Base-by-base conservation (phyloP, 2,113 vertebrate species). In the Jacana jacana region DNA sequence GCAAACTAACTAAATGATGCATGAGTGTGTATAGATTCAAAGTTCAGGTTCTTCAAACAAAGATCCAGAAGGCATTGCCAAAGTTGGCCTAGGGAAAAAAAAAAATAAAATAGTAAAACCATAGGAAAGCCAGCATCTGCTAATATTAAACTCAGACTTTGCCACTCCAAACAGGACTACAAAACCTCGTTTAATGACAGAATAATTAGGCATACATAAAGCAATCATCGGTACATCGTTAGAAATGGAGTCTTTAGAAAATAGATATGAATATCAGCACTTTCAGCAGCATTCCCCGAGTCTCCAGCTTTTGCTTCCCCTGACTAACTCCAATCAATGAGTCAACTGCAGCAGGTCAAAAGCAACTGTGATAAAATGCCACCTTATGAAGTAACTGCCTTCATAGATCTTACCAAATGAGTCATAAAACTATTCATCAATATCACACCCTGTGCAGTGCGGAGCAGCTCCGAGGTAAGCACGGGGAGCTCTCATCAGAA, bases 301-400 rank as follows among this genome's bases (percentile, higher is more conserved):
- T 20, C 84, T 30, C n/a, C 11, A 73, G 54, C 19, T 57, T 95
- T 89, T 19, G 18, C 90, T 93, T 78, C 87, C 96, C 81, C 77
- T 20, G 66, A 91, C 65, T 88, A 92, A 61, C 55, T 89, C 83
- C 79, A 81, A 97, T 98, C 97, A 91, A 98, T 98, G 97, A 94
- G 64, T 93, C 91, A 76, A 97, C 92, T 85, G 52, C 80, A 39
- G 88, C 40, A 70, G 96, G 94, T 97, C 92, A 65, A 97, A 97
- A 91, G 52, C 81, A 57, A 44, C 73, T 14, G 91, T 72, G 97
- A 96, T 97, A 93, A 97, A 97, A 96, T 81, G 97, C 96, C 97
- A 97, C 97, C 97, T 92, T 54, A 89, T 90, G 95, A 94, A 96
- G 97, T 96, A 96, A 96, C 66, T 97, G 98, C 97, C 97, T 97